Conservation (phyloP, 2,888 invertebrate genomes). For the Perizoma flavofasciatum region DNA sequence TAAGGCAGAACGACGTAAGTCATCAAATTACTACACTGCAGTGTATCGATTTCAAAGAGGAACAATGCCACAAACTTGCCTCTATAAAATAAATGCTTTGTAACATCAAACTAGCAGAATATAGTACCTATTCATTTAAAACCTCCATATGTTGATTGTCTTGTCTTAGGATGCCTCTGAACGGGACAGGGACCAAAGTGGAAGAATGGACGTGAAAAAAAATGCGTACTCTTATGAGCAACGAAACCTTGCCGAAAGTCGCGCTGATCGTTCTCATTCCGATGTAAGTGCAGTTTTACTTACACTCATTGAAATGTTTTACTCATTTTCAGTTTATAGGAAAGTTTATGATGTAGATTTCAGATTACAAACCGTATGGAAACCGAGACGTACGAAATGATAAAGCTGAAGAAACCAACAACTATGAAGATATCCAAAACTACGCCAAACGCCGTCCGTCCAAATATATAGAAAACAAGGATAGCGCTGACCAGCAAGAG, state of each 20-base stretch:
- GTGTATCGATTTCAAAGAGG: neutral
- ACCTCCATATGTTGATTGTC: no score
- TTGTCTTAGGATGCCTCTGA: constrained; percentile 38
- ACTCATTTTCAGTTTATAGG: no score
- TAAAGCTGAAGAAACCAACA: constrained; percentile 32
- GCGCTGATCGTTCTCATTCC: constrained; percentile 32
- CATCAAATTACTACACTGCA: neutral
- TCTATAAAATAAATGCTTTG: no score
- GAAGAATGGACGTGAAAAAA: constrained; percentile 36
- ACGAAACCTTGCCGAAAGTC: constrained; percentile 37
- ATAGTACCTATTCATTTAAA: no score
- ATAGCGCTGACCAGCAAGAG: constrained; percentile 43
- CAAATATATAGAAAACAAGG: constrained; percentile 45
- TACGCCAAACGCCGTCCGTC: constrained; percentile 33
- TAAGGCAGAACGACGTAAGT: constrained; percentile 18
- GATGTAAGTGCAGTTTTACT: constrained; percentile 31
- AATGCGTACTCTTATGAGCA: constrained; percentile 45
- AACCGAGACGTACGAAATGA: constrained; percentile 45
- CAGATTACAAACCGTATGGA: constrained; percentile 45
- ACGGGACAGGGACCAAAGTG: constrained; percentile 40
- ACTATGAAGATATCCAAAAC: constrained; percentile 33
- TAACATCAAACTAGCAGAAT: no score
- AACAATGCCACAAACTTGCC: neutral
- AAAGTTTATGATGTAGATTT: constrained; percentile 41
- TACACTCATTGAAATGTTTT: neutral